Evolutionary conservation across 2,113 vertebrate genomes (phyloP), one percentile per base, ranked within the genome.

Genomic region (Poicephalus gulielmi): DNA sequence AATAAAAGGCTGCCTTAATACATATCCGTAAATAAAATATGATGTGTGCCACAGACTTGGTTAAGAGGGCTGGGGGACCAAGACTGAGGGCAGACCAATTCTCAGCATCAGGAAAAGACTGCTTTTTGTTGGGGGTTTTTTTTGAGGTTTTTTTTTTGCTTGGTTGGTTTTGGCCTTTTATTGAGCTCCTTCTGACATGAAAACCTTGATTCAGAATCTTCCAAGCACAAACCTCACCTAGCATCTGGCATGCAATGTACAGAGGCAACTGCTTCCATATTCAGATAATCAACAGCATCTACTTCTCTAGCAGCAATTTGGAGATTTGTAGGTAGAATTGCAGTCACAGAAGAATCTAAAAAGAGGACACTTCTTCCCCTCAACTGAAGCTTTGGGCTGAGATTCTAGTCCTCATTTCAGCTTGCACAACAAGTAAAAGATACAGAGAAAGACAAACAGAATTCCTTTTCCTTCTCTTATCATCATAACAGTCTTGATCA

Each of bases 211-310:
- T 13, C n/a, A 9, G 68, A 93, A 80, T 12, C 69, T 82, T 87
- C 35, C 70, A 68, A 83, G 57, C 44, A 79, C 63, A 87, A 88
- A 90, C 31, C 25, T 90, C 31, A 67, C 17, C 15, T 27, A 62
- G 70, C 1, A 1, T 33, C n/a, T 30, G 13, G 31, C 41, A 82
- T 0, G 0, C 35, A 11, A 3, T 1, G 6, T 35, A 52, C 13
- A 49, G 74, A 41, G 43, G 57, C 44, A 90, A 68, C 33, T 33
- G 43, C 18, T 83, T 39, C 11, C 28, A 77, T 6, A 28, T 19
- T 28, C 41, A 89, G n/a, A 66, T 7, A 6, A 79, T 71, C 28
- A 84, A 25, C 57, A 92, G 44, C 37, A 82, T 11, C 28, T 76
- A 49, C 41, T 44, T 75, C 79, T 87, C 31, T 50, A 77, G 69